Evolutionary conservation across 1,140 invertebrate genomes (phyloP), one percentile per base, ranked within the genome.

Genomic region (Procambarus virginalis): DNA sequence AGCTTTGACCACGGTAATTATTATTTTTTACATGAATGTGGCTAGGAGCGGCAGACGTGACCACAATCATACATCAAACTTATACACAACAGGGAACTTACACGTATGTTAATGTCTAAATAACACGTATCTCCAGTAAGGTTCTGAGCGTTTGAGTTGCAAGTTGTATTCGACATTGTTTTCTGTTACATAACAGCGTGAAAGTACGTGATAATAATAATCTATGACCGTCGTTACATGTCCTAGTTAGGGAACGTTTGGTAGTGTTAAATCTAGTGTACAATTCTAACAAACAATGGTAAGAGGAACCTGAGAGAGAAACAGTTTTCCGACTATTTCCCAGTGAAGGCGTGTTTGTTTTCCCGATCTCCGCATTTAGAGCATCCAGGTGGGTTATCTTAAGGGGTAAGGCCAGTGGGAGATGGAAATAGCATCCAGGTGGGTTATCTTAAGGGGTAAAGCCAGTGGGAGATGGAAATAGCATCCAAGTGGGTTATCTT

Each of bases 121-220:
- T 49, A 78, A 78, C 76, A 55, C 49, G 12, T 49, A 78, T 78
- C 14, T 78, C 46, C 46, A 78, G 76, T 48, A 78, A 78, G 14
- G 5, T 78, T 78, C 14, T 78, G 3, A 77, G n/a, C 12, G 14
- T 12, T 20, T 68, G 10, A 68, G 20, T 34, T 34, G 34, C 34
- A 34, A 34, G 34, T 34, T 34, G 34, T 34, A 34, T 34, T 34
- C 34, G 34, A 34, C 34, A 34, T 34, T 1, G 34, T 34, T 34
- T 34, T 34, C 34, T 34, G 34, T 34, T 34, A 34, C 34, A 34
- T 34, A 34, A 34, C 34, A 34, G 34, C 34, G 34, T 34, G 34
- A 34, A 34, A 34, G 34, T 34, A 34, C 34, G 34, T 34, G 34
- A 34, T 34, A 34, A 34, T 34, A 34, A 34, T 34, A 34, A 34